Evolutionary conservation across 2,888 invertebrate species (phyloP).

Genomic region (Steinernema scapterisci): DNA sequence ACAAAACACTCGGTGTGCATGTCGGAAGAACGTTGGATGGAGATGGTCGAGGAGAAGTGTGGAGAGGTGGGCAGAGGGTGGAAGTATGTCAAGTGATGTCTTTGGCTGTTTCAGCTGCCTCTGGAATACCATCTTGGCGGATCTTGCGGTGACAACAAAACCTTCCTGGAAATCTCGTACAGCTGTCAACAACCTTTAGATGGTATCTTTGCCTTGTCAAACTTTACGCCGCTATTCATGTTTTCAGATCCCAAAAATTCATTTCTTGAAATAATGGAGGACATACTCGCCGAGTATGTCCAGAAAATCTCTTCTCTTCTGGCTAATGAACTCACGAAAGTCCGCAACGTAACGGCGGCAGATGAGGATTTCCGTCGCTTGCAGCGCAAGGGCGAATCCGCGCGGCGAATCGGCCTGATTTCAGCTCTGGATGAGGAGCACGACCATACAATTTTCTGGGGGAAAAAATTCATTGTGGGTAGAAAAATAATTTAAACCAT

Average conservation of each 20-base stretch:
- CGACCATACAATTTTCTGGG: slow-evolving; percentile 8
- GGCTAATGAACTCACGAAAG: not conserved
- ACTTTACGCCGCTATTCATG: not conserved
- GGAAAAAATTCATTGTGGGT: no score
- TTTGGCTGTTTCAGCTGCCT: not conserved
- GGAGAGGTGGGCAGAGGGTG: slow-evolving; percentile 13
- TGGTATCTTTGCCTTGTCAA: not conserved
- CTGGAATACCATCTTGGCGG: not conserved
- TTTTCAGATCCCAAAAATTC: not conserved
- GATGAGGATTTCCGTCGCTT: not conserved
- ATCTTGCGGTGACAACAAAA: not conserved
- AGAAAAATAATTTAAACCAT: no score
- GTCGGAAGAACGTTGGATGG: not conserved
- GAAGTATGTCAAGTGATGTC: not conserved
- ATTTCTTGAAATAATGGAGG: slow-evolving; percentile 12
- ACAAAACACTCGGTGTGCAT: not conserved
- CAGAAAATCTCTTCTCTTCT: not conserved
- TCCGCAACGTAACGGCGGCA: no score
- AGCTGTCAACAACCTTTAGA: not conserved
- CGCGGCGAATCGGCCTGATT: not conserved
- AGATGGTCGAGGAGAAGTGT: not conserved
- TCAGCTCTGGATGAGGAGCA: slow-evolving; percentile 6
- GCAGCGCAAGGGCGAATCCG: not conserved
- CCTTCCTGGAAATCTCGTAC: not conserved
- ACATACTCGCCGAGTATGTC: not conserved